Conservation (phyloP, 2,113 vertebrate species). For the Pangasianodon hypophthalmus region DNA sequence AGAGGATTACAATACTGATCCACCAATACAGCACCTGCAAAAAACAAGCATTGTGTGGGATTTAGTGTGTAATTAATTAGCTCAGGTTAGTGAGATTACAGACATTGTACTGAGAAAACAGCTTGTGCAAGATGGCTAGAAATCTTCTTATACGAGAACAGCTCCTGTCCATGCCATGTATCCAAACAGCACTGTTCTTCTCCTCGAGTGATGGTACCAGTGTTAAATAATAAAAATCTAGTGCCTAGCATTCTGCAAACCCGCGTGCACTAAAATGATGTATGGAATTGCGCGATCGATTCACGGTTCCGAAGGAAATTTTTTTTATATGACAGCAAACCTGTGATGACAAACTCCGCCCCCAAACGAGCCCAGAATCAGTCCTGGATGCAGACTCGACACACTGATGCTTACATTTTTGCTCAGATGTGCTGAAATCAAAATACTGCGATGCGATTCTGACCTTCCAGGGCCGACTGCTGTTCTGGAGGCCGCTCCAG, state of each 20-base stretch:
- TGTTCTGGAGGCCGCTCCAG: constrained; percentile 81
- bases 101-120: background rate
- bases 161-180: background rate
- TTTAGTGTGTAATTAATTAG: background rate
- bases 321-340: background rate
- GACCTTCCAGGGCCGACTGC: constrained; percentile 89
- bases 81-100: background rate
- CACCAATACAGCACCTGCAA: constrained; percentile 87
- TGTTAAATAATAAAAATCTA: background rate
- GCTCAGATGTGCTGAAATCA: background rate
- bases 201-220: background rate
- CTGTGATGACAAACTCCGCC: background rate
- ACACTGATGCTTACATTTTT: no score
- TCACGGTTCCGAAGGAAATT: no score
- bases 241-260: background rate
- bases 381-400: background rate
- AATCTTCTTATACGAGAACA: background rate
- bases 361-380: background rate
- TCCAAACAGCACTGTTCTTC: background rate
- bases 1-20: constrained; percentile 97
- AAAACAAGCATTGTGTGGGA: background rate
- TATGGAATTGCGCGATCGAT: no score
- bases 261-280: background rate
- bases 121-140: no score
- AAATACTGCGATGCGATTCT: background rate